A percentile compares a stretch with the other conserved stretches of the same genome.
Conservation (phyloP, 1,140 invertebrate species). For the Elysia chlorotica region DNA sequence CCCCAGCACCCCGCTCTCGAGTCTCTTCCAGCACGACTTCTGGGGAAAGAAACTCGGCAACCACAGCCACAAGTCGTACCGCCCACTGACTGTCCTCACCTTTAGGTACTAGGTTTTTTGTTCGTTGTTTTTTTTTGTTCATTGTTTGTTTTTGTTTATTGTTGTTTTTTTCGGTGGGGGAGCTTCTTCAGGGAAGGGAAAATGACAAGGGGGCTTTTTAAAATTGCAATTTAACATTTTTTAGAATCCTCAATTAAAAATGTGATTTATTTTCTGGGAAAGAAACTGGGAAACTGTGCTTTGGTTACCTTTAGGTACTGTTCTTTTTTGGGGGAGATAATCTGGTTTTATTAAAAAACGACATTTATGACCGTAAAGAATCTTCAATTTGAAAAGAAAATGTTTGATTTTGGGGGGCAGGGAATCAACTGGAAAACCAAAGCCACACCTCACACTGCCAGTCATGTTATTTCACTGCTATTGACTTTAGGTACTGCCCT, state of each 20-base stretch:
- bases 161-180: not conserved
- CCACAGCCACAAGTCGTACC: slow-evolving; percentile 87
- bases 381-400: too few species aligned
- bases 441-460: not conserved
- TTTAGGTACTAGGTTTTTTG: slow-evolving; percentile 75
- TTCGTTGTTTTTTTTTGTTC: not conserved
- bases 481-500: too few species aligned
- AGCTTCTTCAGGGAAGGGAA: not conserved
- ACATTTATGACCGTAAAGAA: not conserved
- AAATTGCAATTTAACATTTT: not conserved
- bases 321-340: not conserved
- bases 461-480: not conserved
- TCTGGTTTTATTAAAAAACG: not conserved
- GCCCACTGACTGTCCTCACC: slow-evolving; percentile 89
- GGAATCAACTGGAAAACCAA: not conserved
- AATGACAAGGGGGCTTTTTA: not conserved
- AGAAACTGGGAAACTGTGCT: not conserved
- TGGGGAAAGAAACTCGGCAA: slow-evolving; percentile 89
- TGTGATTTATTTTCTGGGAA: too few species aligned
- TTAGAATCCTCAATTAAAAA: not conserved
- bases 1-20: slow-evolving; percentile 83
- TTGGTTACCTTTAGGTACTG: not conserved
- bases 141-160: not conserved
- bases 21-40: slow-evolving; percentile 94
- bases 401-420: too few species aligned